A percentile compares a stretch with the other conserved stretches of the same genome.
These are phyloP conservation scores for Drosophila simulans DNA, from an alignment of 1,140 invertebrate species.

Conservation along the genomic window DNA sequence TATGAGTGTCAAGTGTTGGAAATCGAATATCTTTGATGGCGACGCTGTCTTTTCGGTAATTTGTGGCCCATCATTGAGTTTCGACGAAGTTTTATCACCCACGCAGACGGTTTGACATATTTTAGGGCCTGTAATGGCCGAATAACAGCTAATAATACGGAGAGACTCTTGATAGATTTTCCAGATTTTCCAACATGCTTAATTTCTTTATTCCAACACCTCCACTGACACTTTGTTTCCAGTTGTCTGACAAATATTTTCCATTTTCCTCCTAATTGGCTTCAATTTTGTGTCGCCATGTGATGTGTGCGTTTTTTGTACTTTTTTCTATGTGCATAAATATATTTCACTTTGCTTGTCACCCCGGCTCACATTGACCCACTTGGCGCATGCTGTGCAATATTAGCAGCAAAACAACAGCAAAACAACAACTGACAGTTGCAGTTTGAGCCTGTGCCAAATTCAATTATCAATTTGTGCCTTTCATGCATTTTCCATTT, in stretches of 20 bases:
- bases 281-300: slow-evolving; percentile 33
- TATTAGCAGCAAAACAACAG: slow-evolving; percentile 18
- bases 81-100: slow-evolving; percentile 17
- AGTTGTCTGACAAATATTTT: slow-evolving; percentile 23
- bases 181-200: not conserved
- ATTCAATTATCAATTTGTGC: slow-evolving; percentile 79
- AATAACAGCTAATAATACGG: slow-evolving; percentile 25
- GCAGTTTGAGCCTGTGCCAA: slow-evolving; percentile 75
- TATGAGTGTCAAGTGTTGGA: slow-evolving; percentile 41
- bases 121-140: slow-evolving; percentile 17
- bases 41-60: slow-evolving; percentile 43
- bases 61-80: slow-evolving; percentile 41
- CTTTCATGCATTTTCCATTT: slow-evolving; percentile 60
- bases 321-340: slow-evolving; percentile 9
- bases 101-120: slow-evolving; percentile 18
- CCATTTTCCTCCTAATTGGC: slow-evolving; percentile 47
- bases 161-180: not conserved
- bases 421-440: slow-evolving; percentile 4
- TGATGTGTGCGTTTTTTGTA: slow-evolving; percentile 17
- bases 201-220: too few species aligned
- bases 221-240: slow-evolving; percentile 8
- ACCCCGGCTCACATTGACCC: slow-evolving; percentile 67
- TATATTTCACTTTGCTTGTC: slow-evolving; percentile 28
- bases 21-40: slow-evolving; percentile 53
- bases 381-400: slow-evolving; percentile 55